These are phyloP conservation scores for Physocephala rufipes DNA, from an alignment of 2,888 invertebrate genomes.

Conservation along the genomic window DNA sequence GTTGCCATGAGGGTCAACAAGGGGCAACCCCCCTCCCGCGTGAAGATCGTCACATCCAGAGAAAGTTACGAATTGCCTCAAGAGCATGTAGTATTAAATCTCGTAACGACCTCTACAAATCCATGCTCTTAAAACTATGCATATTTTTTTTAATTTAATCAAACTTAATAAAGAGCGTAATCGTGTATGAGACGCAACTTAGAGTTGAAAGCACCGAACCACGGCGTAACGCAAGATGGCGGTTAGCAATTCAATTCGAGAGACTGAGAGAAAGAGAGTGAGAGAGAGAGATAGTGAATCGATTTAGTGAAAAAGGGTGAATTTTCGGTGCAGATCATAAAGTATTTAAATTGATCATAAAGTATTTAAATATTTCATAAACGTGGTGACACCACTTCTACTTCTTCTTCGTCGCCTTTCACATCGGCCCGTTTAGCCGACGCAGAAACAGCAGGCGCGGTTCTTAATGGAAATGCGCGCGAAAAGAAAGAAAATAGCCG, in stretches of 20 bases:
- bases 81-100: not conserved
- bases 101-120: slow-evolving; percentile 3
- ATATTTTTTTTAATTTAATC: slow-evolving; percentile 38
- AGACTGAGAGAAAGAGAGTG: too few species aligned
- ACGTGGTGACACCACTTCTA: not conserved
- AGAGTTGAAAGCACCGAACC: slow-evolving; percentile 10
- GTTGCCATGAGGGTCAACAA: slow-evolving; percentile 37
- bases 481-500: slow-evolving; percentile 16
- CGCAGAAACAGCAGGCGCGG: too few species aligned
- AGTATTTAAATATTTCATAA: not conserved
- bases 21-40: slow-evolving; percentile 24
- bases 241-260: slow-evolving; percentile 24
- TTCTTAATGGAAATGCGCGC: slow-evolving; percentile 33
- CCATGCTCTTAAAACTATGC: slow-evolving; percentile 25
- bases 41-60: slow-evolving; percentile 4
- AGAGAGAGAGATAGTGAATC: too few species aligned
- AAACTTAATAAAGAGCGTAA: slow-evolving; percentile 35
- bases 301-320: slow-evolving; percentile 28
- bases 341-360: slow-evolving; percentile 25
- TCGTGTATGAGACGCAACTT: not conserved
- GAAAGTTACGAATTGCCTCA: slow-evolving; percentile 6
- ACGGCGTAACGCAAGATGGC: slow-evolving; percentile 23
- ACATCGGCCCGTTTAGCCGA: not conserved
- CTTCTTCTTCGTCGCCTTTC: not conserved
- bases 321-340: not conserved